These are phyloP conservation scores for Mythimna vitellina DNA, from an alignment of 2,888 invertebrate species.

Conservation along the genomic window DNA sequence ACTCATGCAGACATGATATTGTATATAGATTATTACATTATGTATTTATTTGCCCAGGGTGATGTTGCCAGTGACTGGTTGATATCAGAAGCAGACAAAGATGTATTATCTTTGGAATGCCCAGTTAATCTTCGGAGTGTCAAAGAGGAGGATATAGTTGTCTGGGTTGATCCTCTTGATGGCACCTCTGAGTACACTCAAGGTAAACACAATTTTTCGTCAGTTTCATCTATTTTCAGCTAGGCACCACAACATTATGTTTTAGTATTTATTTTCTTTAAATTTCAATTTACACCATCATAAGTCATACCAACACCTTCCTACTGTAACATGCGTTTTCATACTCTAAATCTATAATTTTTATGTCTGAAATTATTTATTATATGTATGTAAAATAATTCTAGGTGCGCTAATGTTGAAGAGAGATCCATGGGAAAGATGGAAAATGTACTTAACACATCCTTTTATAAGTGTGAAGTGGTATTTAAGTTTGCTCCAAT, in stretches of 20 bases:
- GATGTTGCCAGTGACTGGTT: conserved; percentile 94
- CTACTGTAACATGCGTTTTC: conserved; percentile 45
- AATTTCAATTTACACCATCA: neutral
- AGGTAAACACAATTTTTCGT: conserved; percentile 85
- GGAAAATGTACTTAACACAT: conserved; percentile 89
- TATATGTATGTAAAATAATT: conserved; percentile 74
- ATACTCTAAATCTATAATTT: conserved; percentile 27
- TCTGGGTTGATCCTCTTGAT: conserved; percentile 99
- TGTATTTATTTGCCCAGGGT: conserved; percentile 57
- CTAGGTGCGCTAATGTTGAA: conserved; percentile 91
- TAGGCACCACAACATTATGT: neutral
- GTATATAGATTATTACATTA: neutral
- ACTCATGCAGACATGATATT: conserved; percentile 1
- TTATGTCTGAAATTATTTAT: conserved; percentile 27
- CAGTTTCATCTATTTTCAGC: neutral
- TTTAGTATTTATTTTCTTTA: neutral
- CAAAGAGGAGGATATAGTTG: conserved; percentile 95
- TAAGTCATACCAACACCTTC: conserved; percentile 42
- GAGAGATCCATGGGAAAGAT: conserved; percentile 89
- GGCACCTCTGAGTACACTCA: conserved; percentile 99
- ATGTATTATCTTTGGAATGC: conserved; percentile 92
- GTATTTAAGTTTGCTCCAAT: conserved; percentile 90
- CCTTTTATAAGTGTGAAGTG: conserved; percentile 90
- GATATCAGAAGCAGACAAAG: conserved; percentile 93
- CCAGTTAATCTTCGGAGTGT: conserved; percentile 92